Conservation (phyloP, 2,888 invertebrate species). For the Lordiphosa andalusiaca region DNA sequence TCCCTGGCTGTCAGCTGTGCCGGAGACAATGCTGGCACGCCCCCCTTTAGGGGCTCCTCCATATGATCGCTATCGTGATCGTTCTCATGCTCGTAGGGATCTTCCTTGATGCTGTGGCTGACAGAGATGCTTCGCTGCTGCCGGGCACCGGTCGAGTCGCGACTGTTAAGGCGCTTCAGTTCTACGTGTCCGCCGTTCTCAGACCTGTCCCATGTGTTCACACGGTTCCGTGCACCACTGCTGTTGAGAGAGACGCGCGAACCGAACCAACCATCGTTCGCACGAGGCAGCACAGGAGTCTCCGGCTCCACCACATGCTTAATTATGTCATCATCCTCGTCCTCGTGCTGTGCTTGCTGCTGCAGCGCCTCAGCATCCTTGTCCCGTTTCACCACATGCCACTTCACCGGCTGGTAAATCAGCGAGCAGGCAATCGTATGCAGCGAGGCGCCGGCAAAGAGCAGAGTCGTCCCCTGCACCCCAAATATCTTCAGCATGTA, state of each 20-base stretch:
- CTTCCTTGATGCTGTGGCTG: conserved; percentile 73
- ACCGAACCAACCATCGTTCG: conserved; percentile 79
- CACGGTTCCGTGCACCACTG: conserved; percentile 53
- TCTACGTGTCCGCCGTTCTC: conserved; percentile 49
- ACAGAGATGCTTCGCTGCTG: conserved; percentile 67
- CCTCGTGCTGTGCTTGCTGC: conserved; percentile 29
- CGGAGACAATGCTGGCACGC: neutral
- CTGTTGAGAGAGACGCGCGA: conserved; percentile 73
- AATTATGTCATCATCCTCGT: conserved; percentile 83
- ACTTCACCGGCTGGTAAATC: conserved; percentile 87
- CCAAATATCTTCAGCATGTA: conserved; percentile 84
- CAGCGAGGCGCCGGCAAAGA: conserved; percentile 85
- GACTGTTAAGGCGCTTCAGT: conserved; percentile 65
- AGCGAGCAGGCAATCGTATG: conserved; percentile 86
- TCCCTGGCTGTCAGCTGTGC: conserved; percentile 38
- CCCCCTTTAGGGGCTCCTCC: conserved; percentile 9
- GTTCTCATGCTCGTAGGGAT: conserved; percentile 34
- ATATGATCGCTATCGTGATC: conserved; percentile 14
- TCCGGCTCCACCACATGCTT: conserved; percentile 85
- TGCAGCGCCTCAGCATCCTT: conserved; percentile 61
- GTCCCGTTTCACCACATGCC: conserved; percentile 84
- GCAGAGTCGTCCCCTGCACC: conserved; percentile 84
- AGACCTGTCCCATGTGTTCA: conserved; percentile 61
- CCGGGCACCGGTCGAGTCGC: conserved; percentile 37
- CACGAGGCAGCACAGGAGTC: conserved; percentile 83